phyloP scores from a whole-genome alignment of 1,140 invertebrate species.

The Mizuhopecten yessoensis region DNA sequence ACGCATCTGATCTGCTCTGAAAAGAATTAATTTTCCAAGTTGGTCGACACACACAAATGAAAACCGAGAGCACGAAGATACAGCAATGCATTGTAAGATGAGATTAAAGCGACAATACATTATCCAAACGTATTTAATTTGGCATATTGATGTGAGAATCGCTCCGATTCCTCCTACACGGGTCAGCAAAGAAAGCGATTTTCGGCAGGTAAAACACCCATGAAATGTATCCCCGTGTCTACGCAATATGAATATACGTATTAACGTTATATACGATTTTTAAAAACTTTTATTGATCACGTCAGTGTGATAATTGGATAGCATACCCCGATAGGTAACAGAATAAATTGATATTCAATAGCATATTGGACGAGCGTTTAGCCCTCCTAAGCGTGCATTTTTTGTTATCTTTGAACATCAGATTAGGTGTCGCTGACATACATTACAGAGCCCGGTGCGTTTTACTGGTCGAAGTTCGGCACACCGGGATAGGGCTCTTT shows the following conservation, averaged over 20 bases:
- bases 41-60: slow-evolving; percentile 31
- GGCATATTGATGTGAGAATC: background rate
- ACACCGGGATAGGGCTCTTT: background rate
- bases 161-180: background rate
- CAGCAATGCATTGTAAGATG: background rate
- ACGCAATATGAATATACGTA: background rate
- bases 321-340: background rate
- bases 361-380: background rate
- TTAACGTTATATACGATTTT: background rate
- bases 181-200: background rate
- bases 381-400: background rate
- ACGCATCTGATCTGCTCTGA: slow-evolving; percentile 20
- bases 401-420: background rate
- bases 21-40: slow-evolving; percentile 39
- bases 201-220: background rate
- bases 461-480: background rate
- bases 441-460: background rate
- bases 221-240: background rate
- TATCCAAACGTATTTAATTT: slow-evolving; percentile 20
- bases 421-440: background rate
- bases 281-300: background rate
- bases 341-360: slow-evolving; percentile 16
- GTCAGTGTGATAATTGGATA: background rate
- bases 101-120: background rate
- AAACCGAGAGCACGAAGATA: background rate